Percentiles rank a stretch among this genome's conserved stretches.
phyloP scores from a whole-genome alignment of 2,797 vertebrate species.

The Numenius phaeopus region DNA sequence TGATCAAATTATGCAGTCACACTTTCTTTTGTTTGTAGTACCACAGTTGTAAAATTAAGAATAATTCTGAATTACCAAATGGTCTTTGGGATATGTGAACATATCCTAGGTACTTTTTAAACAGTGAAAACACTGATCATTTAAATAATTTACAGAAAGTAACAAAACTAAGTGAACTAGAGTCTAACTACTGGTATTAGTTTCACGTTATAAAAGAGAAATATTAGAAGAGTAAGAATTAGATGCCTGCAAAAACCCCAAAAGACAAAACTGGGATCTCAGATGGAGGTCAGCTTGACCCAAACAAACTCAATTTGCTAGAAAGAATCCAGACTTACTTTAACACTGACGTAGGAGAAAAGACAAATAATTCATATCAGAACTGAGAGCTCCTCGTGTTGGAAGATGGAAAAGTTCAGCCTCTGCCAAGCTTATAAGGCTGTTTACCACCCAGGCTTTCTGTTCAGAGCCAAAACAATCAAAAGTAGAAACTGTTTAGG shows the following conservation, averaged over 20 bases:
- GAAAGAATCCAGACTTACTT: conserved; percentile 9
- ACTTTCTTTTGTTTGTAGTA: background rate
- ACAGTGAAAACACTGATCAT: background rate
- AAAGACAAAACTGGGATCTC: background rate
- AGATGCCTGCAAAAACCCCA: background rate
- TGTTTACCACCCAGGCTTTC: conserved; percentile 44
- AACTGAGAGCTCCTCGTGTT: background rate
- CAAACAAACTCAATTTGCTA: background rate
- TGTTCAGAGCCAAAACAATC: conserved; percentile 34
- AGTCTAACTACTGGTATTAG: background rate
- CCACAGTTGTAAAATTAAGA: background rate
- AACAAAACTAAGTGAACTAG: background rate
- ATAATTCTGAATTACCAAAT: background rate
- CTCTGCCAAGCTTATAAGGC: background rate
- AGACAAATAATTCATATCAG: conserved; percentile 28
- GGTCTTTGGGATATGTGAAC: background rate
- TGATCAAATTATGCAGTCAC: background rate
- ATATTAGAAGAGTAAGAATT: background rate
- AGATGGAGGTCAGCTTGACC: conserved; percentile 60
- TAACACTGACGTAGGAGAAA: background rate
- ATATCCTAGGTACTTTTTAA: background rate
- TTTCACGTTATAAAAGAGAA: background rate
- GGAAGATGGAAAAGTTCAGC: conserved; percentile 44
- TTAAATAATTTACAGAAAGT: background rate
- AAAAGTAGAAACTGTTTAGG: conserved; percentile 18